These are phyloP conservation scores for Riparia riparia DNA, from an alignment of 2,113 vertebrate genomes.

Conservation along the genomic window DNA sequence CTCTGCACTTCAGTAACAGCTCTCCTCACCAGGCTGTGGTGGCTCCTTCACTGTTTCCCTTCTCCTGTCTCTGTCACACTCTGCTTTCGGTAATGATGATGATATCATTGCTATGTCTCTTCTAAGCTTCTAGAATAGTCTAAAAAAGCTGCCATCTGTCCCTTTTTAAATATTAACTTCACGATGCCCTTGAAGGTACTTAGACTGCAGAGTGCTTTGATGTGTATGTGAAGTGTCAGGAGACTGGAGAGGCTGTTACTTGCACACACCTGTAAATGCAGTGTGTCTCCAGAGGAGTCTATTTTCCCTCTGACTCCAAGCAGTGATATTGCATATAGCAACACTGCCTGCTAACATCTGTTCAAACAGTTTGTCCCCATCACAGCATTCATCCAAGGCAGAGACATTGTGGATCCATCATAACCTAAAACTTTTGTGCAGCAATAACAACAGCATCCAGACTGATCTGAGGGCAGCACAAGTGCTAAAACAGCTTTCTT, in stretches of 20 bases:
- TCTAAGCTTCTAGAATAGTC: constrained; percentile 21
- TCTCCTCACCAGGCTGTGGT: not conserved
- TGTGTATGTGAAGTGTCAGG: not conserved
- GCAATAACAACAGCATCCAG: fast-evolving
- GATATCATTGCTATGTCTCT: not conserved
- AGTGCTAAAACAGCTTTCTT: not conserved
- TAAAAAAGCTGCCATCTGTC: constrained; percentile 7
- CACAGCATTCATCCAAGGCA: not conserved
- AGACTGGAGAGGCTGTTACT: not conserved
- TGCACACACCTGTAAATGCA: not conserved
- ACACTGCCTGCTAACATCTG: not conserved
- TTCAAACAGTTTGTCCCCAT: not conserved
- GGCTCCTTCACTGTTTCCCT: constrained; percentile 15
- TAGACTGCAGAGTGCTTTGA: constrained; percentile 5
- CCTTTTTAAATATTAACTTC: constrained; percentile 56
- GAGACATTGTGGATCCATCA: not conserved
- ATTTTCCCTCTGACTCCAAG: not conserved
- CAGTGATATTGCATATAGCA: not conserved
- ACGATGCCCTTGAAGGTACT: not conserved
- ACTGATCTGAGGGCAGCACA: not conserved
- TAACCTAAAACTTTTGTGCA: not conserved
- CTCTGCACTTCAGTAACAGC: not conserved
- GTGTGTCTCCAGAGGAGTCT: not conserved
- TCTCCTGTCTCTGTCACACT: not conserved
- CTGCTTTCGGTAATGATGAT: not conserved